phyloP scores from a whole-genome alignment of 2,797 vertebrate species.

The Chrosomus eos region DNA sequence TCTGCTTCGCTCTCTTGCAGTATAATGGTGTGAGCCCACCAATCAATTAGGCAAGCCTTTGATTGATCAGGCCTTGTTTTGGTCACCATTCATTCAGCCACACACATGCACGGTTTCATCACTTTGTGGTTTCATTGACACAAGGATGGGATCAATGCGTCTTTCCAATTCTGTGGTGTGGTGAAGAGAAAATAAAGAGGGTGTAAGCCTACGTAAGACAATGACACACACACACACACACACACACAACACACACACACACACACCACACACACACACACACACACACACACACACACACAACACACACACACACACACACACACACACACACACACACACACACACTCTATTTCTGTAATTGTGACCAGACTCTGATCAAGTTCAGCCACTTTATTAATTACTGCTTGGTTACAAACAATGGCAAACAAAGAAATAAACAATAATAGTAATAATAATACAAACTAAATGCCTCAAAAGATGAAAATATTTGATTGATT shows the following conservation, averaged over 20 bases:
- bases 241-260: neutral
- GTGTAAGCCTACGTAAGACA: slow-evolving; percentile 4
- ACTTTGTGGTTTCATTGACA: slow-evolving; percentile 51
- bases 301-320: neutral
- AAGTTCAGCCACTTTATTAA: too few species aligned
- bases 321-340: too few species aligned
- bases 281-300: slow-evolving; percentile 34
- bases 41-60: slow-evolving; percentile 68
- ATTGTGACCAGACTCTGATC: too few species aligned
- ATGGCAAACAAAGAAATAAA: too few species aligned
- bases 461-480: neutral
- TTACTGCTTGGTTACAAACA: too few species aligned
- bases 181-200: slow-evolving; percentile 30
- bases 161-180: slow-evolving; percentile 40
- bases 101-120: slow-evolving; percentile 37
- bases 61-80: slow-evolving; percentile 78
- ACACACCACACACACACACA: slow-evolving; percentile 8
- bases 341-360: too few species aligned
- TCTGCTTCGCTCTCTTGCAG: slow-evolving; percentile 28
- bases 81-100: slow-evolving; percentile 71
- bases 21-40: slow-evolving; percentile 49
- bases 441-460: too few species aligned
- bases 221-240: slow-evolving; percentile 11
- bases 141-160: slow-evolving; percentile 45
- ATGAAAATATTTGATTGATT: neutral